phyloP scores from a whole-genome alignment of 2,113 vertebrate genomes.

The Speoplatyrhinus poulsoni region DNA sequence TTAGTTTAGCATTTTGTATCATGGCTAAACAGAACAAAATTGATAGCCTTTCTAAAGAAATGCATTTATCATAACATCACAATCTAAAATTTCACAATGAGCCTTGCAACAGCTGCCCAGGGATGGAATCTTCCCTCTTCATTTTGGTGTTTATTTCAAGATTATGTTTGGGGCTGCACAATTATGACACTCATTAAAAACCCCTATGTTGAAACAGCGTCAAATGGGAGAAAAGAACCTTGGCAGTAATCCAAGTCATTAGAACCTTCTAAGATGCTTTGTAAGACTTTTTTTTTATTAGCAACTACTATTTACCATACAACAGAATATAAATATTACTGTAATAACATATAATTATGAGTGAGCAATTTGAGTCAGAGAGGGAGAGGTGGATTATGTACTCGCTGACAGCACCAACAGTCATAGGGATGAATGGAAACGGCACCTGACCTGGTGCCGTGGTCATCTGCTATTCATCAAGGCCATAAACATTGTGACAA shows the following conservation, averaged over 20 bases:
- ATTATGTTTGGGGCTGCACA: conserved; percentile 70
- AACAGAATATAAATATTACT: conserved; percentile 62
- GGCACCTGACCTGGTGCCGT: conserved; percentile 46
- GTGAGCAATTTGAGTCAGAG: conserved; percentile 54
- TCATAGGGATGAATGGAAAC: conserved; percentile 57
- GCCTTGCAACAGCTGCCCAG: conserved; percentile 50
- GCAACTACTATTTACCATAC: conserved; percentile 60
- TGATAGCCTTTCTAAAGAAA: conserved; percentile 52
- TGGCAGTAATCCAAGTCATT: conserved; percentile 72
- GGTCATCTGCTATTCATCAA: conserved; percentile 55
- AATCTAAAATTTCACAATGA: conserved; percentile 49
- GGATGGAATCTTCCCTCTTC: conserved; percentile 11
- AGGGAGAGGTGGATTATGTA: conserved; percentile 54
- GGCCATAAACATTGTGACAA: conserved; percentile 39
- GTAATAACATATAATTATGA: conserved; percentile 69
- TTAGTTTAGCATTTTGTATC: conserved; percentile 61
- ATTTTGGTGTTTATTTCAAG: conserved; percentile 66
- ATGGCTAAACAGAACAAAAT: conserved; percentile 42
- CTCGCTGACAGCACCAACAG: conserved; percentile 37
- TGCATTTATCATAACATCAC: conserved; percentile 43
- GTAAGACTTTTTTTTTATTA: conserved; percentile 57
- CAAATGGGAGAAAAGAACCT: conserved; percentile 64
- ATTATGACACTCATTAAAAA: conserved; percentile 73
- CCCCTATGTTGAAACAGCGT: conserved; percentile 58
- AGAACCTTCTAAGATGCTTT: conserved; percentile 65